phyloP scores from a whole-genome alignment of 2,888 invertebrate species.

The Diadromus collaris region DNA sequence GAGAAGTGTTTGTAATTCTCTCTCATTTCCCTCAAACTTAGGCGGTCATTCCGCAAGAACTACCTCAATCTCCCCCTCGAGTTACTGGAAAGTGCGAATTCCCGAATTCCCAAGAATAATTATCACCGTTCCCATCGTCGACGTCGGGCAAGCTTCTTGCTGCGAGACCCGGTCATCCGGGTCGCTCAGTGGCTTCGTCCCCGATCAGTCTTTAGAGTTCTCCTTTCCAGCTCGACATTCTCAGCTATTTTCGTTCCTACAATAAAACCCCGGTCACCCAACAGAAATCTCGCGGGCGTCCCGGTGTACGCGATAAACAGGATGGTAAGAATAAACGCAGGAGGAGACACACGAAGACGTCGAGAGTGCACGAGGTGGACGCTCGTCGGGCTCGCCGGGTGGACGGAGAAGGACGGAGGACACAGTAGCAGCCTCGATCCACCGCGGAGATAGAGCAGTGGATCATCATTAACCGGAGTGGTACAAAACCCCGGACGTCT shows the following conservation, averaged over 20 bases:
- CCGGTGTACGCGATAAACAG: constrained; percentile 31
- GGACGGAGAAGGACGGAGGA: constrained; percentile 6
- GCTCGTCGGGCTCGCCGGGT: neutral
- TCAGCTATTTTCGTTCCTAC: constrained; percentile 49
- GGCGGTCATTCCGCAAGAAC: too few species aligned
- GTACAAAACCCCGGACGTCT: constrained; percentile 76
- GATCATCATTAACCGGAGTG: constrained; percentile 78
- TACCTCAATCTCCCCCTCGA: too few species aligned
- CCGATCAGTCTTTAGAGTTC: neutral
- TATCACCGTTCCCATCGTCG: constrained; percentile 14
- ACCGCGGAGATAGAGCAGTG: constrained; percentile 75
- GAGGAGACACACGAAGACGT: constrained; percentile 40
- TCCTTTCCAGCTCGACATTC: constrained; percentile 24
- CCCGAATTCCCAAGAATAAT: too few species aligned
- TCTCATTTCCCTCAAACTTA: too few species aligned
- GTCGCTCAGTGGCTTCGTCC: neutral
- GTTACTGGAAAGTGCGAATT: too few species aligned
- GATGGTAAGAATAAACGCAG: constrained; percentile 40
- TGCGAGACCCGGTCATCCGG: neutral
- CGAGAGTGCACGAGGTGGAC: constrained; percentile 3
- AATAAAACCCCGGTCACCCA: constrained; percentile 41
- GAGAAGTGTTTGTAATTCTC: too few species aligned
- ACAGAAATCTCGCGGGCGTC: constrained; percentile 47
- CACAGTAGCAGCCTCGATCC: constrained; percentile 63
- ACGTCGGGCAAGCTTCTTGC: neutral